Evolutionary conservation across 2,113 vertebrate species (phyloP).

Genomic region (Dendropsophus ebraccatus): DNA sequence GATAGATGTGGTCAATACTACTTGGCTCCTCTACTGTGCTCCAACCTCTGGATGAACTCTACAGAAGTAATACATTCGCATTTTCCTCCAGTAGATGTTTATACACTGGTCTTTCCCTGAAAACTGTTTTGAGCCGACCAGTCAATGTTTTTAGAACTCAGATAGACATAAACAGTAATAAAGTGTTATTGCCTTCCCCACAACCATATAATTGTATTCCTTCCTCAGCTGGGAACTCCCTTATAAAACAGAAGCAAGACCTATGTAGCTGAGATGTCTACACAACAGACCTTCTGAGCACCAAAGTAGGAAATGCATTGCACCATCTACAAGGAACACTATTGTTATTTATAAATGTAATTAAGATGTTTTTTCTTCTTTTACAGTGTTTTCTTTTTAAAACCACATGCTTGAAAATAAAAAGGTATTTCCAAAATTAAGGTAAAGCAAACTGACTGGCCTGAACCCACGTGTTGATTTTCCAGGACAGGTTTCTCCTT

Average conservation of each 20-base stretch:
- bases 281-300: constrained; percentile 58
- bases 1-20: not conserved
- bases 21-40: constrained; percentile 50
- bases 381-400: constrained; percentile 1
- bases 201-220: constrained; percentile 74
- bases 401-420: constrained; percentile 8
- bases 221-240: constrained; percentile 71
- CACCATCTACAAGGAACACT: constrained; percentile 59
- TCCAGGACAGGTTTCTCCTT: constrained; percentile 60
- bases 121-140: constrained; percentile 57
- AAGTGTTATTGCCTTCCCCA: constrained; percentile 64
- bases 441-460: not conserved
- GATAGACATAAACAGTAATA: constrained; percentile 75
- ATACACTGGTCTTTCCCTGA: constrained; percentile 54
- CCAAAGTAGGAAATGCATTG: constrained; percentile 60
- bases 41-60: constrained; percentile 64
- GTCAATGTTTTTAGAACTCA: constrained; percentile 58
- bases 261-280: constrained; percentile 52
- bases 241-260: constrained; percentile 69
- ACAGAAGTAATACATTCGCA: constrained; percentile 54
- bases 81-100: constrained; percentile 57
- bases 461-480: constrained; percentile 35
- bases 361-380: constrained; percentile 12
- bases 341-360: constrained; percentile 38
- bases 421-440: constrained; percentile 18